Base-by-base conservation (phyloP, 1,140 invertebrate genomes). In the Geopemphigus sp. region DNA sequence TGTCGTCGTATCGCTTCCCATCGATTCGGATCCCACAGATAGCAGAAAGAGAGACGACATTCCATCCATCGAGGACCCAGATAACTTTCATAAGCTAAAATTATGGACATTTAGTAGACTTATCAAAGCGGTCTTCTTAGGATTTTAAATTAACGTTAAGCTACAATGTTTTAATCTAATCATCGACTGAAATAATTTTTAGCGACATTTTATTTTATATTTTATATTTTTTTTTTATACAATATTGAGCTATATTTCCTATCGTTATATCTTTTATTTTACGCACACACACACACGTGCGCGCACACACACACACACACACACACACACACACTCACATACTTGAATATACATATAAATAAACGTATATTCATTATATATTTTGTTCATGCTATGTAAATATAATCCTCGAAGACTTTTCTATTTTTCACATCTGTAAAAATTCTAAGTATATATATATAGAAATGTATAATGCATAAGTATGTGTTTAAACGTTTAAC, bases 1-100 rank as follows among this genome's bases (percentile, higher is more conserved):
- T 24, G 19, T 76, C n/a, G 72, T 76, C 32, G 5, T 29, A 59
- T 57, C 72, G 0, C 12, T 15, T 15, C 72, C 72, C 12, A 76
- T 59, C n/a, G 72, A 76, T 59, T 76, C 54, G n/a, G 72, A 76
- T 59, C 72, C 72, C 24, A 76, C 72, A 45, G 72, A 76, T 11
- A 22, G 11, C 6, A 76, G 32, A 26, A 76, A 76, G 15, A 76
- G 72, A 76, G 72, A 76, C 1, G 72, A 76, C 15, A 76, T 76
- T 17, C 72, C 72, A 1, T 76, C 72, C 4, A 76, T 76, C 39
- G 72, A 54, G 5, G 72, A 76, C 56, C 72, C 72, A 26, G 72
- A 76, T 22, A 17, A 76, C 19, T 76, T 76, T 11, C 22, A 59
- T 14, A 76, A 24, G 72, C 39, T 76, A 57, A 76, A 76, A 76